Percentiles rank a stretch among this genome's conserved stretches.
Conservation (phyloP, 2,888 invertebrate species). For the Liodrosophila aerea region DNA sequence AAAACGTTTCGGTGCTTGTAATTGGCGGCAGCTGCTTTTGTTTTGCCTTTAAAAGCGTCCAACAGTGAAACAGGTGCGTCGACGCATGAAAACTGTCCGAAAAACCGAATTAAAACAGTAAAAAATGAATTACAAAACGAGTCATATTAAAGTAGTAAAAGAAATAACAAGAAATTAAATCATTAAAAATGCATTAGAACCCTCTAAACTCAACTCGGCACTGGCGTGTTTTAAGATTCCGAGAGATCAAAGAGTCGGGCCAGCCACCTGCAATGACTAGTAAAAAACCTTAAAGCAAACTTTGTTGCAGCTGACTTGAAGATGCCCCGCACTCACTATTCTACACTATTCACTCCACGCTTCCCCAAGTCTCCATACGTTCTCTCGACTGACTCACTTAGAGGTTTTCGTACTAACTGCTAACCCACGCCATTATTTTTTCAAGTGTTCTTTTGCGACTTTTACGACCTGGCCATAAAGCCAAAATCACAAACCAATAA, state of each 20-base stretch:
- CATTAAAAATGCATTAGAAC: conserved; percentile 71
- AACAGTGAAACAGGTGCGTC: conserved; percentile 68
- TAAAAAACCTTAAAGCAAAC: conserved; percentile 31
- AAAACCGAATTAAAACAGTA: conserved; percentile 15
- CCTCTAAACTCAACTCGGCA: conserved; percentile 10
- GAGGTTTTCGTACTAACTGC: conserved; percentile 50
- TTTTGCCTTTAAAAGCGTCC: conserved; percentile 54
- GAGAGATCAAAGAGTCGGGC: conserved; percentile 22
- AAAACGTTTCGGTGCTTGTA: conserved; percentile 71
- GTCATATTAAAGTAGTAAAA: not conserved
- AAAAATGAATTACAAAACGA: not conserved
- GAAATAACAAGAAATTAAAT: conserved; percentile 18
- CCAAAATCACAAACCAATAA: conserved; percentile 52
- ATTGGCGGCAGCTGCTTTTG: conserved; percentile 74
- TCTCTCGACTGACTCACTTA: conserved; percentile 37
- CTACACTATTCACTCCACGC: not conserved
- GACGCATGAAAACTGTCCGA: conserved; percentile 36
- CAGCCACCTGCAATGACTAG: conserved; percentile 73
- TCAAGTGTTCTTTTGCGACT: conserved; percentile 46
- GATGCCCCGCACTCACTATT: conserved; percentile 26
- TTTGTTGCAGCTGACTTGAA: conserved; percentile 20
- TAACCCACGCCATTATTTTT: conserved; percentile 50
- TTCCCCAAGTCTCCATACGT: not conserved
- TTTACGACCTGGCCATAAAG: conserved; percentile 38
- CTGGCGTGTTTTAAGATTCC: conserved; percentile 39